These are phyloP conservation scores for Typhlomys cinereus DNA, from an alignment of 2,113 vertebrate species.

Conservation along the genomic window DNA sequence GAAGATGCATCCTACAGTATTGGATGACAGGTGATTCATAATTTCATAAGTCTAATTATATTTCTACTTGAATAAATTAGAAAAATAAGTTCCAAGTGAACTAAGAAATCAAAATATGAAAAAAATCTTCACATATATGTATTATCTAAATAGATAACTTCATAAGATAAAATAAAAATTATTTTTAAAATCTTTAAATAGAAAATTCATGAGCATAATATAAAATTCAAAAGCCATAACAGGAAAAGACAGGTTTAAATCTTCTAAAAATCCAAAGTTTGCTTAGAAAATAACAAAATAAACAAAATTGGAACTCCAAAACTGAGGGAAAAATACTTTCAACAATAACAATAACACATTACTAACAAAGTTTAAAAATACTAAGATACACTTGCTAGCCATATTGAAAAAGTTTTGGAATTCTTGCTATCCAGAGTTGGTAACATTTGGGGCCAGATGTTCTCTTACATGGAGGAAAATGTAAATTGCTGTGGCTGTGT, in stretches of 20 bases:
- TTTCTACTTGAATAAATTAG: constrained; percentile 11
- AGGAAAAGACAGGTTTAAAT: constrained; percentile 44
- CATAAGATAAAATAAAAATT: constrained; percentile 25
- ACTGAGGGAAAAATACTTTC: background rate
- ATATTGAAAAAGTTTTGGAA: background rate
- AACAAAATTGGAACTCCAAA: constrained; percentile 4
- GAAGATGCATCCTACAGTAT: background rate
- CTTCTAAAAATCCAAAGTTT: constrained; percentile 28
- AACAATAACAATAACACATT: background rate
- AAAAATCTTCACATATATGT: background rate
- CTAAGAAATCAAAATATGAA: background rate
- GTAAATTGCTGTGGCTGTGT: background rate
- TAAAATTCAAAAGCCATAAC: constrained; percentile 30
- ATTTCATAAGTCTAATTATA: constrained; percentile 44
- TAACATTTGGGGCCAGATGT: background rate
- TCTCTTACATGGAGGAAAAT: constrained; percentile 24
- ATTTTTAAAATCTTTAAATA: constrained; percentile 19
- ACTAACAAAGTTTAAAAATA: constrained; percentile 11
- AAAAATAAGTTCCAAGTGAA: constrained; percentile 28
- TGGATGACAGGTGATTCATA: background rate
- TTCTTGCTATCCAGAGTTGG: background rate
- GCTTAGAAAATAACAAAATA: background rate
- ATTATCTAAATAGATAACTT: constrained; percentile 4
- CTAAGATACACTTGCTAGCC: background rate
- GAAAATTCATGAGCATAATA: background rate